Percentiles rank a stretch among this genome's conserved stretches.
These are phyloP conservation scores for Forpus xanthops DNA, from an alignment of 2,797 vertebrate genomes.

Conservation along the genomic window DNA sequence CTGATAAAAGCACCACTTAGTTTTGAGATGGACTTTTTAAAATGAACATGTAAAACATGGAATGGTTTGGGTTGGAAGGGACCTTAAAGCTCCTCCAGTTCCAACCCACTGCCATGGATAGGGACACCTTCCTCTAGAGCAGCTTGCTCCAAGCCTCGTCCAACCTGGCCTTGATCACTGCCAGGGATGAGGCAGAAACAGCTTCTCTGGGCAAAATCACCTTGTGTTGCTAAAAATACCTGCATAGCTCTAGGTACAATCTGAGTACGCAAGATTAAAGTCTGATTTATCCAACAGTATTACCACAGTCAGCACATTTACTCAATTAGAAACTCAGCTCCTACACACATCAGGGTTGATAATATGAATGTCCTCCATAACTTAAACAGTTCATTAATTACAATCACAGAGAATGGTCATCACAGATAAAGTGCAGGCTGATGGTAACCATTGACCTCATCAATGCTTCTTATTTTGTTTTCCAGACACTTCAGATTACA, in stretches of 20 bases:
- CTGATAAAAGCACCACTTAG: neutral
- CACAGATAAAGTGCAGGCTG: neutral
- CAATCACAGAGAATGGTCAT: neutral
- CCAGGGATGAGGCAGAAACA: neutral
- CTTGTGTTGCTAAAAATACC: neutral
- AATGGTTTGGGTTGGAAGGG: neutral
- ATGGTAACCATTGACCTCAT: neutral
- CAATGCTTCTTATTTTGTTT: neutral
- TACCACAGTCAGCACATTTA: neutral
- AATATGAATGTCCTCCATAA: neutral
- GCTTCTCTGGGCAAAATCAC: neutral
- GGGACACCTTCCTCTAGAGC: neutral
- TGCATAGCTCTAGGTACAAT: neutral
- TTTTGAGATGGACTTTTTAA: neutral
- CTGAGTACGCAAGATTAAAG: neutral
- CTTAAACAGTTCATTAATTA: conserved; percentile 1
- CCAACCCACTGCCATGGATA: neutral
- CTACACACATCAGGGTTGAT: neutral
- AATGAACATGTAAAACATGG: neutral
- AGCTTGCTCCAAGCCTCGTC: neutral
- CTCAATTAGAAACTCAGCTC: conserved; percentile 1
- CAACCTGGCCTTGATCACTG: neutral
- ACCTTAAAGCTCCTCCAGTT: neutral
- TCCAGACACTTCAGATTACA: neutral
- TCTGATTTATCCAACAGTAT: neutral